Conservation (phyloP, 2,113 vertebrate genomes). For the Elaphurus davidianus region DNA sequence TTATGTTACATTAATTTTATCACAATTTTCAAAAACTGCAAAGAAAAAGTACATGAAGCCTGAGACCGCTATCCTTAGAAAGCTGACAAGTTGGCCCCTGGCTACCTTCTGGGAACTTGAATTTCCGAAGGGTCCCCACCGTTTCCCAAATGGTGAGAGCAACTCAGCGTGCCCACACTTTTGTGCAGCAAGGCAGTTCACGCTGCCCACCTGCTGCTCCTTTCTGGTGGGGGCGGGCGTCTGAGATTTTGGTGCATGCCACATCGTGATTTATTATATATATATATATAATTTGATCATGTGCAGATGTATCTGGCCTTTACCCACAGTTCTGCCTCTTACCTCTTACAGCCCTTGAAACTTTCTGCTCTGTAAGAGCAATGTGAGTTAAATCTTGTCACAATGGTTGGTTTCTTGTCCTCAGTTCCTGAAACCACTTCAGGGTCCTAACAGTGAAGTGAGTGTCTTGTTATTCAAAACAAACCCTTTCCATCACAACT, state of each 20-base stretch:
- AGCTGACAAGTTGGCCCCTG: neutral
- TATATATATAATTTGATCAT: neutral
- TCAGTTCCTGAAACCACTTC: neutral
- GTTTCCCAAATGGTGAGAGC: fast-evolving
- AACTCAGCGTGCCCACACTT: fast-evolving
- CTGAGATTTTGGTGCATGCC: neutral
- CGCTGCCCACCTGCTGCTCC: neutral
- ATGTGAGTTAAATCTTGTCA: neutral
- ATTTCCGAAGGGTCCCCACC: neutral
- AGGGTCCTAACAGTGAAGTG: neutral
- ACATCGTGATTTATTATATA: neutral
- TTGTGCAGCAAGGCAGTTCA: fast-evolving
- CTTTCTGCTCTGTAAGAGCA: neutral
- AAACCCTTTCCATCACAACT: neutral
- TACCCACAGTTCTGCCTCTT: neutral
- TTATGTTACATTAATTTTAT: neutral
- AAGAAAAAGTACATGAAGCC: neutral
- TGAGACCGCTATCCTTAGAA: neutral
- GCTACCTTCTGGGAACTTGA: neutral
- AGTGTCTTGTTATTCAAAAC: neutral
- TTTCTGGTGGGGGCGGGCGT: neutral
- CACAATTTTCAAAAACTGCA: neutral
- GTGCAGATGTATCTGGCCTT: neutral
- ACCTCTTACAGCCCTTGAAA: neutral
- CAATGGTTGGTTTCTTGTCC: neutral